Conservation (phyloP, 2,797 vertebrate species). For the Onychomys leucogaster region DNA sequence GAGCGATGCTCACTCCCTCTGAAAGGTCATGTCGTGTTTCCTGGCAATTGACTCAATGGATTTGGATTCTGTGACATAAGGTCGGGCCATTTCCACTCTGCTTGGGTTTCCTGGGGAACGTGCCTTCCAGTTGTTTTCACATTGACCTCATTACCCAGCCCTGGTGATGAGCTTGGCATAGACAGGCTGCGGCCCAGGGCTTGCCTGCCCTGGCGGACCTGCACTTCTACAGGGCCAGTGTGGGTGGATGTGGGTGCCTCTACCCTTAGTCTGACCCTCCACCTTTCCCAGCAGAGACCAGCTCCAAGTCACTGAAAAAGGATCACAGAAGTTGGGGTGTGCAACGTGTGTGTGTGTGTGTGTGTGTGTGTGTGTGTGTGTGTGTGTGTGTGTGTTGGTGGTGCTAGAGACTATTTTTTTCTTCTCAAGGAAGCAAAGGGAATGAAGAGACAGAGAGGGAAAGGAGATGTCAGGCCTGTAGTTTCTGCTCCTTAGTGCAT, state of each 20-base stretch:
- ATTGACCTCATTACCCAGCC: slow-evolving; percentile 98
- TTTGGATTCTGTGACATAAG: slow-evolving; percentile 96
- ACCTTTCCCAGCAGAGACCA: background rate
- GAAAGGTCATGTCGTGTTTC: slow-evolving; percentile 99
- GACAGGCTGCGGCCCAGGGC: slow-evolving; percentile 71
- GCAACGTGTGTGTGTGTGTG: background rate
- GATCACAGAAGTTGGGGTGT: background rate
- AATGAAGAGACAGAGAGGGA: background rate
- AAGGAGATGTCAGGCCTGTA: accelerated
- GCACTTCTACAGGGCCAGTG: background rate
- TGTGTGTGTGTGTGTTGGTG: no score
- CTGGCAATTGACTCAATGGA: slow-evolving; percentile 98
- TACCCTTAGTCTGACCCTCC: background rate
- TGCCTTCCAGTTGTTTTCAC: slow-evolving; percentile 95
- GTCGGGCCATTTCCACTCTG: slow-evolving; percentile 92
- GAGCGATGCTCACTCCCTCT: slow-evolving; percentile 95
- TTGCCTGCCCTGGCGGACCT: background rate
- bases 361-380: no score
- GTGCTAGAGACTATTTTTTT: background rate
- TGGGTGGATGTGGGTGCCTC: background rate
- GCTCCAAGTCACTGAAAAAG: background rate
- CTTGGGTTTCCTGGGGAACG: slow-evolving; percentile 94
- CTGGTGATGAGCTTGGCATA: slow-evolving; percentile 90
- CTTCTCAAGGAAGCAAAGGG: accelerated
- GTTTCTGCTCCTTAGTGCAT: background rate